These are phyloP conservation scores for Oreochromis grahami DNA, from an alignment of 2,797 vertebrate species.

Conservation along the genomic window DNA sequence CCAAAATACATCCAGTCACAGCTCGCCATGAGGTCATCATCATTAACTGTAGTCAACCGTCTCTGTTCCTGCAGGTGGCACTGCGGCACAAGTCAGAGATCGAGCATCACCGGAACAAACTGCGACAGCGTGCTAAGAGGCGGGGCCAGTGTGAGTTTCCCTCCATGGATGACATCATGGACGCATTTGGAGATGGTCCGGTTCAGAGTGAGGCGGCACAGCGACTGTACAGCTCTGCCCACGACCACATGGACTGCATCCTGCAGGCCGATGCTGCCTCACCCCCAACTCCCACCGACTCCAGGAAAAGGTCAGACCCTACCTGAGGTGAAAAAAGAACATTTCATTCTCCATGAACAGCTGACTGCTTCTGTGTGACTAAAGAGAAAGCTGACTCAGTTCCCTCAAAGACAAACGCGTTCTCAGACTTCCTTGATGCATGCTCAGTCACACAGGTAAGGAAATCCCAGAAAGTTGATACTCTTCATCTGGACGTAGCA, in stretches of 20 bases:
- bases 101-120: slow-evolving; percentile 95
- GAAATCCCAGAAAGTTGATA: not conserved
- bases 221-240: slow-evolving; percentile 90
- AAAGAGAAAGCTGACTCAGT: not conserved
- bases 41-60: not conserved
- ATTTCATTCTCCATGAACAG: not conserved
- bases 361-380: not conserved
- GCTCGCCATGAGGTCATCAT: not conserved
- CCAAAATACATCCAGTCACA: too few relatives aligned
- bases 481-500: not conserved
- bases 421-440: not conserved
- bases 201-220: slow-evolving; percentile 78
- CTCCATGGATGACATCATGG: slow-evolving; percentile 90
- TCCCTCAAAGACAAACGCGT: not conserved
- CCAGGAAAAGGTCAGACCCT: slow-evolving; percentile 83
- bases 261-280: slow-evolving; percentile 82
- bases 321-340: not conserved
- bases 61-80: slow-evolving; percentile 76
- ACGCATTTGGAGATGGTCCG: slow-evolving; percentile 85
- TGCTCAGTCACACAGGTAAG: not conserved
- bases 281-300: slow-evolving; percentile 84
- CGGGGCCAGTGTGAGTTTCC: slow-evolving; percentile 96
- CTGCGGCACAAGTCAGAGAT: slow-evolving; percentile 97
- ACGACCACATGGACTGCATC: slow-evolving; percentile 97
- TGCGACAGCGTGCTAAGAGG: slow-evolving; percentile 92